Base-by-base conservation (phyloP, 2,888 invertebrate genomes). In the Mongoloraphidia duomilia region DNA sequence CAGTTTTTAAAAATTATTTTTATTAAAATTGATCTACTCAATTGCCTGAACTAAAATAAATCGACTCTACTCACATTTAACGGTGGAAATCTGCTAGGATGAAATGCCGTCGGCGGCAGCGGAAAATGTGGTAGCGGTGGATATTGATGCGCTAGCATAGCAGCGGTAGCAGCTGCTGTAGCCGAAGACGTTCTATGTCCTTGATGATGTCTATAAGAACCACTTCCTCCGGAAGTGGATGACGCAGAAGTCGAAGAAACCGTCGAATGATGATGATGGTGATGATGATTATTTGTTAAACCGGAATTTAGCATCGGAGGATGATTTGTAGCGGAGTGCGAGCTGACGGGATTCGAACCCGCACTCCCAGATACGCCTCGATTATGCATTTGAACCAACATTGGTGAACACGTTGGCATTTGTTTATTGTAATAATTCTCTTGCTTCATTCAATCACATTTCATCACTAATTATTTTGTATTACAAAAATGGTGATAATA, bases 81-180 rank as follows among this genome's bases (percentile, higher is more conserved):
- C 37, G 47, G 47, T 33, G 47, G 47, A 12, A 47, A 47, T 41
- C 47, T 17, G 35, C 13, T 35, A 14, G 47, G 42, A 39, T 39
- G 42, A 36, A 47, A 47, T 26, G 36, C 47, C 11, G 38, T 26
- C 42, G 47, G 34, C 47, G 47, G 47, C 10, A 47, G 9, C 6
- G 47, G 47, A 42, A 47, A 47, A 17, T 41, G 47, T 36, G 47
- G 40, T n/a, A 47, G 12, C 13, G 42, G 26, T 26, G 26, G 26
- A 26, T 26, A 26, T 26, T 26, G 26, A 26, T 26, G 26, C 6
- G 26, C 26, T 26, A 26, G 26, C 26, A 26, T 26, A 26, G 26
- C 26, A 6, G 26, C 26, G 26, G 26, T 26, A 6, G 26, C 26
- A 26, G 26, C 26, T 1, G 26, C 26, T 26, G 26, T 6, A 26